phyloP scores from a whole-genome alignment of 2,888 invertebrate genomes.

The Hirtodrosophila trivittata region DNA sequence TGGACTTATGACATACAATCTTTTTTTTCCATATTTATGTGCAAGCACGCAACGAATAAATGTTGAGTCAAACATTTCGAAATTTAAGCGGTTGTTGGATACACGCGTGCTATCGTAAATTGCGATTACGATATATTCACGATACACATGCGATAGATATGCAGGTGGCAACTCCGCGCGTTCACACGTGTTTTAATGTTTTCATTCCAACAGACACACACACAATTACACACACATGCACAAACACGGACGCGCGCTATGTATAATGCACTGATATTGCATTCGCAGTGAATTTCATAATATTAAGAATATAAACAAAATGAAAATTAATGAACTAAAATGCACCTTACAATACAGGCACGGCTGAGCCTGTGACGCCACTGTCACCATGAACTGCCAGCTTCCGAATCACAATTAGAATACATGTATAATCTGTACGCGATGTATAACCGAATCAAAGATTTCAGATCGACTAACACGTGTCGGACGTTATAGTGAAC shows the following conservation, averaged over 20 bases:
- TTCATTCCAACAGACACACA: not conserved
- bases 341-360: slow-evolving; percentile 11
- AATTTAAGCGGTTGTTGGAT: slow-evolving; percentile 33
- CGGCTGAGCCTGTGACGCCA: slow-evolving; percentile 1
- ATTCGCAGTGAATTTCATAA: slow-evolving; percentile 29
- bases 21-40: slow-evolving; percentile 4
- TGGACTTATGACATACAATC: slow-evolving; percentile 10
- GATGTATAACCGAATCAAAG: not conserved
- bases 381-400: slow-evolving; percentile 5
- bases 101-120: slow-evolving; percentile 8
- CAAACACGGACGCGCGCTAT: not conserved
- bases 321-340: not conserved
- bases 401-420: not conserved
- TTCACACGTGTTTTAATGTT: slow-evolving; percentile 7
- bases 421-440: slow-evolving; percentile 19
- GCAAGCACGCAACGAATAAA: not conserved
- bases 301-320: not conserved
- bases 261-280: not conserved
- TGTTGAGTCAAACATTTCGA: too few species aligned
- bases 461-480: slow-evolving; percentile 7
- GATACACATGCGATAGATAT: slow-evolving; percentile 1
- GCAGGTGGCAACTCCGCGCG: slow-evolving; percentile 24
- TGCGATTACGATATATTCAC: slow-evolving; percentile 2
- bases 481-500: slow-evolving; percentile 17
- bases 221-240: slow-evolving; percentile 1